Base-by-base conservation (phyloP, 2,888 invertebrate genomes). In the Tetheella fluctuosa region DNA sequence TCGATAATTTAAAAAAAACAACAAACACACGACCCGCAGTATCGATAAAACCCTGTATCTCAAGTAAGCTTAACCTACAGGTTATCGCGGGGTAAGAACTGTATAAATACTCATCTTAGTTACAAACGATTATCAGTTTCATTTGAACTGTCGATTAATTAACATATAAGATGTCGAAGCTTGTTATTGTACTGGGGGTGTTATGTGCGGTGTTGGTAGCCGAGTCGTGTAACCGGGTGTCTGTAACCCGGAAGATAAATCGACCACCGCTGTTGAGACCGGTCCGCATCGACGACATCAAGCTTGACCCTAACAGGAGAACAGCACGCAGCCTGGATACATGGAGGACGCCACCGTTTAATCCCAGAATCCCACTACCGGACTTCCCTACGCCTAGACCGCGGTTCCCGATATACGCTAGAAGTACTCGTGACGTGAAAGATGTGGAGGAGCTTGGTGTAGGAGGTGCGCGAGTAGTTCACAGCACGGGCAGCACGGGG, bases 41-140 rank as follows among this genome's bases (percentile, higher is more conserved):
- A n/a, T 48, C 20, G 48, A 20, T 48, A 20, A 48, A 48, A 20
- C 48, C 48, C 48, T 48, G 48, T n/a, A 5, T 42, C 48, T 48
- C 48, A 7, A 48, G 20, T 10, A 8, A 17, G 2, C 7, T 20
- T 48, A 20, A 48, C 20, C 48, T 48, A 2, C 55, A 37, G 55
- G 34, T 34, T 55, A 55, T 55, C 55, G 23, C 34, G n/a, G 55
- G 55, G 37, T 54, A 55, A 55, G 55, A 55, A 37, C 55, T 20
- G 23, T 55, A 55, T 55, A 55, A 55, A 55, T 55, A 55, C 34
- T 34, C 20, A 23, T 23, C 34, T 10, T 12, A 37, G 12, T 20
- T n/a, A 13, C 12, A 13, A 34, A 34, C 23, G 3, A 23, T 34
- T 37, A 55, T 34, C 34, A 55, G 34, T 34, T 34, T 10, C 34